Base-by-base conservation (phyloP, 2,888 invertebrate genomes). In the Teleiodes luculella region DNA sequence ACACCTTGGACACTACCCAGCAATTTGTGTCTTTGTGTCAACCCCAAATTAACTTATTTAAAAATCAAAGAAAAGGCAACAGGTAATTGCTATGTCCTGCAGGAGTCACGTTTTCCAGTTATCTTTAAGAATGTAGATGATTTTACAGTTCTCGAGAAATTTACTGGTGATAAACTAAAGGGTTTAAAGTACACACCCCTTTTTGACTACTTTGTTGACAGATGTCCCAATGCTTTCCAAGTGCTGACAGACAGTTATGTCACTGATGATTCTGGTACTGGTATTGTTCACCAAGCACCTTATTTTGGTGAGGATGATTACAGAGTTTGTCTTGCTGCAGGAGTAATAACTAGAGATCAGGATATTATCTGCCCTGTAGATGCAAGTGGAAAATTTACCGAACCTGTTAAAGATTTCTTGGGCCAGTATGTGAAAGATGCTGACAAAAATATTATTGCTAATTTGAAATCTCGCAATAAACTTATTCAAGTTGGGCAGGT, bases 301-400 rank as follows among this genome's bases (percentile, higher is more conserved):
- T 99, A 98, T 83, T 99, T 99, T 88, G 99, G 99, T 67, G 99
- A 99, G 91, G 99, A 99, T 76, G 99, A 99, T 95, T 96, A 95
- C 83, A 92, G 98, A 20, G 93, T 95, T 57, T 95, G 95, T 64
- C 78, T 95, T 54, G 91, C 91, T 14, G 93, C 93, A 20, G 96
- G 96, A 5, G 87, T 99, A 16, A 96, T 99, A 64, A 93, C 93
- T 0, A 95, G 94, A 74, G 98, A 98, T 75, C 95, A 96, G 70
- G 94, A 95, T 39, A 93, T 95, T 1, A 91, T 99, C 57, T 99
- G 99, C 73, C 99, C 99, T 0, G 92, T 99, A 0, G 98, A 99
- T 85, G 94, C 96, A 36, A 94, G 95, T 70, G 99, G 99, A 0
- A 90, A 92, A 58, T 99, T 99, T 78, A 93, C 92, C 0, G 90